Evolutionary conservation across 2,888 invertebrate species (phyloP), one percentile per base, ranked within the genome.

Genomic region (Bellardia bayeri): DNA sequence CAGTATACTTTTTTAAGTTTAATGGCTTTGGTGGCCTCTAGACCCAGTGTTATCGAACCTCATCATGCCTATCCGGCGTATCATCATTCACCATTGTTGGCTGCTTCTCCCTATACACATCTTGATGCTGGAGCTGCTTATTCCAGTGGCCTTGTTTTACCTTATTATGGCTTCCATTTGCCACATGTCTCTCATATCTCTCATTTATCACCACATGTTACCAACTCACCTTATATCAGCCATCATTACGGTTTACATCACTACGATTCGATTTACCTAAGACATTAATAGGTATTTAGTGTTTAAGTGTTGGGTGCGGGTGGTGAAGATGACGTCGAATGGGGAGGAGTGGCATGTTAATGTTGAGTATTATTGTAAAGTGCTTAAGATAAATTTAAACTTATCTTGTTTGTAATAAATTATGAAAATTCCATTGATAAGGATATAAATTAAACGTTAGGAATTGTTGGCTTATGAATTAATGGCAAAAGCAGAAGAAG

Each of bases 181-280:
- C 37, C 37, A 6, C 69, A 75, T 76, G 7, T 30, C 30, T 16
- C 51, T n/a, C 51, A 51, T 51, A n/a, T n/a, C n/a, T 56, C 56
- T 16, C 56, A 56, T 23, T 16, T 56, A 16, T 14, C 56, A 68
- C 56, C 68, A 37, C 56, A 79, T 88, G 89, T 90, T 88, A 91
- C 91, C 78, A 86, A 90, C 0, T 45, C 58, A n/a, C 79, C 66
- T 30, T 92, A 92, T 33, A 83, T 23, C 90, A 49, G 58, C 16
- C 42, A 42, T 42, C 51, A 72, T 68, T 71, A 66, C 5, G 72
- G 40, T 49, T 71, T 64, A 37, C 49, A 56, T 66, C 42, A 64
- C 30, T 71, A 76, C 56, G n/a, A 56, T 42, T 64, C 64, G n/a
- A 6, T 72, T 16, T 58, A 72, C 14, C 33, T 72, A 66, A 82